Percentiles rank a stretch among this genome's conserved stretches.
These are phyloP conservation scores for Platalea minor DNA, from an alignment of 2,797 vertebrate species.

Conservation along the genomic window DNA sequence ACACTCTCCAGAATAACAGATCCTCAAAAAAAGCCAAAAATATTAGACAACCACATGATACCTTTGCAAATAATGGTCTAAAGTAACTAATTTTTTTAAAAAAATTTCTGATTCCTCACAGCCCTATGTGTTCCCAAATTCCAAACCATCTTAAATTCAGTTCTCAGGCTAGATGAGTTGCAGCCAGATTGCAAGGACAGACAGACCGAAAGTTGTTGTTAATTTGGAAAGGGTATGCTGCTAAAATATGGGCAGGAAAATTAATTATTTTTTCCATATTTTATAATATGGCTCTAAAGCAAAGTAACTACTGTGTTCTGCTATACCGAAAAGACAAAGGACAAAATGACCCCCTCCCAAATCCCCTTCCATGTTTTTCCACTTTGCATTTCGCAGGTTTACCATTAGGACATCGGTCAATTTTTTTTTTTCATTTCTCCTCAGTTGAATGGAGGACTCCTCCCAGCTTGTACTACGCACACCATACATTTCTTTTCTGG, in stretches of 20 bases:
- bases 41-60: background rate
- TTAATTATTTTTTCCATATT: background rate
- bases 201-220: background rate
- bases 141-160: background rate
- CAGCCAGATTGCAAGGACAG: background rate
- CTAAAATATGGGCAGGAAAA: background rate
- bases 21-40: background rate
- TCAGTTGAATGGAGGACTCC: background rate
- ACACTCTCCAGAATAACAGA: background rate
- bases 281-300: background rate
- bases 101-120: background rate
- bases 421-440: background rate
- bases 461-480: background rate
- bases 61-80: background rate
- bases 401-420: background rate
- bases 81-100: background rate
- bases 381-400: background rate
- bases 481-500: background rate
- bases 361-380: background rate
- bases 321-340: background rate
- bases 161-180: background rate
- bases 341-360: background rate
- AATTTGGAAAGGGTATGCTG: background rate
- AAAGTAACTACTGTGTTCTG: background rate
- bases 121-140: background rate